Base-by-base conservation (phyloP, 1,140 invertebrate genomes). In the Apis cerana region DNA sequence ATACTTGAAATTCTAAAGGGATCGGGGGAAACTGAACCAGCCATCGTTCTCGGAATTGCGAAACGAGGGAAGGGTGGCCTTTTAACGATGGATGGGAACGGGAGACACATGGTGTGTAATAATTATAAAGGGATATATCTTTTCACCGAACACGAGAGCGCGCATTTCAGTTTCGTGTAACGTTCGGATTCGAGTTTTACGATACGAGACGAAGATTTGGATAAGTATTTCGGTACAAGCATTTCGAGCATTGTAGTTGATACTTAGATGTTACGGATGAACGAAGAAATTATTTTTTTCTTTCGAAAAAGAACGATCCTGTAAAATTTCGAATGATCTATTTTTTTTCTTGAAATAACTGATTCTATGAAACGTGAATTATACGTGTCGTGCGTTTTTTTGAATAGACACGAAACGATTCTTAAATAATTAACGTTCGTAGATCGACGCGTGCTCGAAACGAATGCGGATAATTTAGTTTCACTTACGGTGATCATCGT, bases 1-100 rank as follows among this genome's bases (percentile, higher is more conserved):
- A 68, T 82, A 78, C 81, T 82, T 82, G 75, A 78, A 78, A 78
- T 82, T 78, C 81, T 75, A 43, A 82, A 70, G 67, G 67, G 81
- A 50, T 62, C 68, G 33, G 77, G 9, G 52, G 54, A 68, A 76
- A 59, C 54, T 64, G 76, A 56, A 0, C 23, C 33, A 27, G 65
- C 58, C 13, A 21, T 23, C 19, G 78, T 71, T 56, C 54, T 65
- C 56, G 33, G 21, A 54, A 70, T 82, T 78, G 83, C 56, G 70
- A 88, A 85, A 88, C 59, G 62, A 33, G 68, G 33, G 33, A 43
- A 43, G 33, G 33, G 33, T 43, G 65, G 58, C 23, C 70, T 72
- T 62, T 86, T 75, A 82, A 87, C 71, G 56, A 71, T 69, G 65
- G 19, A 48, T n/a, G 75, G 74, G 81, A 71, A 69, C 82, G 77